Evolutionary conservation across 2,113 vertebrate genomes (phyloP).

Genomic region (Myotis brandtii): DNA sequence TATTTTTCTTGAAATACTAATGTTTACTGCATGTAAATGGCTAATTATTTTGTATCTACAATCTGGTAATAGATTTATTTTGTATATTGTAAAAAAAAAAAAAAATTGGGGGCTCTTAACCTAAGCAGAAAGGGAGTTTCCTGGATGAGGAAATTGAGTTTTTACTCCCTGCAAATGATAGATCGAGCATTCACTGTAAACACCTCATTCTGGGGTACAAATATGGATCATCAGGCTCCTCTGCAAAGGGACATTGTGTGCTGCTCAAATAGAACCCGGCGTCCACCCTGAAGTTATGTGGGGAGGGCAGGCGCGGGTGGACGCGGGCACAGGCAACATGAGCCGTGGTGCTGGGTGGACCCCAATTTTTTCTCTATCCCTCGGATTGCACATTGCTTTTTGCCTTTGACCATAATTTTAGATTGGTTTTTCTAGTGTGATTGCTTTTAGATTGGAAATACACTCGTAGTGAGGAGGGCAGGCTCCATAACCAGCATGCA

Average conservation of each 20-base stretch:
- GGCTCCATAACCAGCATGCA: neutral
- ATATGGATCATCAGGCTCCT: neutral
- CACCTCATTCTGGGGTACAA: fast-evolving
- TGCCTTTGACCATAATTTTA: neutral
- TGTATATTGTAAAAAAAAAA: too few relatives aligned
- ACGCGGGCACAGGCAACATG: fast-evolving
- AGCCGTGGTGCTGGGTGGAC: fast-evolving
- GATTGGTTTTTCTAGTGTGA: neutral
- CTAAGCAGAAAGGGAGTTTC: neutral
- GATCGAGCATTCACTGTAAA: fast-evolving
- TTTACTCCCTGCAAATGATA: too few relatives aligned
- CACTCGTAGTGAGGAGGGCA: neutral
- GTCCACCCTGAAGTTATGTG: neutral
- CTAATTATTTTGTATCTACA: too few relatives aligned
- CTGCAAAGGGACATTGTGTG: fast-evolving
- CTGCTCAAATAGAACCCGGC: fast-evolving
- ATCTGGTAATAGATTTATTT: too few relatives aligned
- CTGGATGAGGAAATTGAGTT: neutral
- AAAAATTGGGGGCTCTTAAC: neutral
- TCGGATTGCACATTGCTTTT: fast-evolving
- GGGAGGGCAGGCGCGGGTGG: neutral
- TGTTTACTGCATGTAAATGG: too few relatives aligned
- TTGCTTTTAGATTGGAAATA: neutral
- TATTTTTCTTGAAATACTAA: too few relatives aligned
- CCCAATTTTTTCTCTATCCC: neutral